These are phyloP conservation scores for Ammospiza caudacuta DNA, from an alignment of 2,113 vertebrate genomes.

Conservation along the genomic window DNA sequence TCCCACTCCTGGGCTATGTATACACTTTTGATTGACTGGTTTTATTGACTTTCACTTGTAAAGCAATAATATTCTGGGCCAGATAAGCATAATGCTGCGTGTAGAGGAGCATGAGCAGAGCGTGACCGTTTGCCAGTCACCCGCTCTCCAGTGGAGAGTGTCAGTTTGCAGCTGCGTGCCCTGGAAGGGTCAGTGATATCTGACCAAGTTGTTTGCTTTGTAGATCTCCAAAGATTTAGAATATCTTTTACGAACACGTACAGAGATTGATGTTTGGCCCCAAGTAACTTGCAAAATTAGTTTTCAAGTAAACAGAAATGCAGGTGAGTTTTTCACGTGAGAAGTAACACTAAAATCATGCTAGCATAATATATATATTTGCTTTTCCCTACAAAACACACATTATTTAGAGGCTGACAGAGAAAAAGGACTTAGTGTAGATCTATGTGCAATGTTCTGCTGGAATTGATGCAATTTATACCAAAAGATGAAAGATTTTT, in stretches of 20 bases:
- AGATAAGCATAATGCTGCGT: neutral
- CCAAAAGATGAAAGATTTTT: neutral
- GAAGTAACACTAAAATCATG: neutral
- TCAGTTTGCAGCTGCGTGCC: slow-evolving; percentile 2
- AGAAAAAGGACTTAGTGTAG: neutral
- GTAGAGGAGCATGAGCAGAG: neutral
- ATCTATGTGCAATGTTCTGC: neutral
- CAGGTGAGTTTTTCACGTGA: neutral
- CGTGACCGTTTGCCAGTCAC: neutral
- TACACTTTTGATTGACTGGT: neutral
- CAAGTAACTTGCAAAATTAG: neutral
- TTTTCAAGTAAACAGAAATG: neutral
- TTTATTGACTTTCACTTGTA: neutral
- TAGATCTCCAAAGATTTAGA: neutral
- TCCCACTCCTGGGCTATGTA: neutral
- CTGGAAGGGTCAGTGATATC: neutral
- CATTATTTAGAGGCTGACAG: neutral
- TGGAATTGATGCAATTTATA: neutral
- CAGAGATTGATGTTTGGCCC: neutral
- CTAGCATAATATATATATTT: neutral
- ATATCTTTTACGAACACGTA: neutral
- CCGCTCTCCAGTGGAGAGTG: neutral
- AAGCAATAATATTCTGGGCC: neutral
- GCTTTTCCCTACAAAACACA: neutral
- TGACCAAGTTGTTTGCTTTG: slow-evolving; percentile 27